Conservation (phyloP, 2,888 invertebrate genomes). For the Elegia similella region DNA sequence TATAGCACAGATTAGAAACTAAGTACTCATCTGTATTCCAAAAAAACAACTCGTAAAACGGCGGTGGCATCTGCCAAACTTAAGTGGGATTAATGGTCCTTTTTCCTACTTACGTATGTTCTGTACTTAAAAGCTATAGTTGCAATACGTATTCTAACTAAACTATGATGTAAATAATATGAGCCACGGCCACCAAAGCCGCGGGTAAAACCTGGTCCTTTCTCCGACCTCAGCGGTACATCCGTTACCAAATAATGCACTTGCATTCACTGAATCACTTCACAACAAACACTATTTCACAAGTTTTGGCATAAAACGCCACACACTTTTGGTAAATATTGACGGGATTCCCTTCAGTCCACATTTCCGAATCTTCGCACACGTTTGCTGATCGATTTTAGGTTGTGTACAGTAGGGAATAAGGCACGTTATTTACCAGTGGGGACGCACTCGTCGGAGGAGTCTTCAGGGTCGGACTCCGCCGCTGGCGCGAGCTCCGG, state of each 20-base stretch:
- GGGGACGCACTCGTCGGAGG: slow-evolving; percentile 74
- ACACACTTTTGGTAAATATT: neutral
- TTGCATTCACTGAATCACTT: neutral
- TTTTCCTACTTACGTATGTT: too few species aligned
- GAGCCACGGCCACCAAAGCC: neutral
- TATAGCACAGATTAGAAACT: too few species aligned
- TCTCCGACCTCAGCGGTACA: neutral
- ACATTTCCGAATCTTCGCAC: neutral
- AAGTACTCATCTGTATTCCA: too few species aligned
- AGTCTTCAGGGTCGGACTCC: slow-evolving; percentile 46
- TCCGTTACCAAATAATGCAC: neutral
- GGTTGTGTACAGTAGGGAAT: neutral
- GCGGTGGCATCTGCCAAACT: too few species aligned
- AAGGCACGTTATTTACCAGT: slow-evolving; percentile 58
- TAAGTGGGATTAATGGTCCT: too few species aligned
- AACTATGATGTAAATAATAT: neutral
- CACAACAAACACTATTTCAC: neutral
- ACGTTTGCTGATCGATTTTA: neutral
- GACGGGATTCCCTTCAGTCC: neutral
- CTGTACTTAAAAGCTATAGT: too few species aligned
- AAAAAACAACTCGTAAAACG: too few species aligned
- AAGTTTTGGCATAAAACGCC: neutral
- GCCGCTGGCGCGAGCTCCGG: slow-evolving; percentile 46
- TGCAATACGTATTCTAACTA: too few species aligned
- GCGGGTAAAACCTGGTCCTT: neutral